Evolutionary conservation across 2,888 invertebrate species (phyloP).

Genomic region (Nasonia oneida): DNA sequence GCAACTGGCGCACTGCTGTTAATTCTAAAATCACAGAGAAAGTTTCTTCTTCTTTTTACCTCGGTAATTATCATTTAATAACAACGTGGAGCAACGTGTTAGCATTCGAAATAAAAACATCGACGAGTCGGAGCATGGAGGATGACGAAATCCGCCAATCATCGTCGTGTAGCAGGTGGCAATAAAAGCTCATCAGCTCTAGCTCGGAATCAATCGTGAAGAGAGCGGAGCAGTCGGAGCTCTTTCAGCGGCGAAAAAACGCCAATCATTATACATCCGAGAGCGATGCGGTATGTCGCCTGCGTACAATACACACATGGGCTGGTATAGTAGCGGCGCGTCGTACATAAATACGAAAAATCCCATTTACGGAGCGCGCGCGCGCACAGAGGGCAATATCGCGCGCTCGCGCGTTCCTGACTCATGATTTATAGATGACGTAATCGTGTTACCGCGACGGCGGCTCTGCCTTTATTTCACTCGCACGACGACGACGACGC

Average conservation of each 20-base stretch:
- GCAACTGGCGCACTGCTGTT: background rate
- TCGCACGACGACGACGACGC: background rate
- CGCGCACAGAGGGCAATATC: slow-evolving; percentile 1
- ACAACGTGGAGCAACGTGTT: no score
- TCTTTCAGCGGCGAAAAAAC: background rate
- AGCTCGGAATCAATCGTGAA: background rate
- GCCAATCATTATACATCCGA: background rate
- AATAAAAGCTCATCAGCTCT: background rate
- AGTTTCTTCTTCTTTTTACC: background rate
- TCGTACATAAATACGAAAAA: slow-evolving; percentile 47
- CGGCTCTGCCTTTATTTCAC: slow-evolving; percentile 49
- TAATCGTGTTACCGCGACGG: slow-evolving; percentile 45
- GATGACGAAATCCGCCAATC: background rate
- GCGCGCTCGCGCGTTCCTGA: slow-evolving; percentile 26
- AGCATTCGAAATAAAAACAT: background rate
- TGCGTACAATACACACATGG: background rate
- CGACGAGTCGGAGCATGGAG: background rate
- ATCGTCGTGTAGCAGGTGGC: background rate
- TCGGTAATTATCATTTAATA: background rate
- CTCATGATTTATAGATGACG: slow-evolving; percentile 61
- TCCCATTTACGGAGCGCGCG: slow-evolving; percentile 42
- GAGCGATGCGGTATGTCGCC: background rate
- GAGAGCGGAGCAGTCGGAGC: background rate
- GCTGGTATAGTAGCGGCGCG: background rate
- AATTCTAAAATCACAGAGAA: background rate